These are phyloP conservation scores for Littorina saxatilis DNA, from an alignment of 1,140 invertebrate species.

Conservation along the genomic window DNA sequence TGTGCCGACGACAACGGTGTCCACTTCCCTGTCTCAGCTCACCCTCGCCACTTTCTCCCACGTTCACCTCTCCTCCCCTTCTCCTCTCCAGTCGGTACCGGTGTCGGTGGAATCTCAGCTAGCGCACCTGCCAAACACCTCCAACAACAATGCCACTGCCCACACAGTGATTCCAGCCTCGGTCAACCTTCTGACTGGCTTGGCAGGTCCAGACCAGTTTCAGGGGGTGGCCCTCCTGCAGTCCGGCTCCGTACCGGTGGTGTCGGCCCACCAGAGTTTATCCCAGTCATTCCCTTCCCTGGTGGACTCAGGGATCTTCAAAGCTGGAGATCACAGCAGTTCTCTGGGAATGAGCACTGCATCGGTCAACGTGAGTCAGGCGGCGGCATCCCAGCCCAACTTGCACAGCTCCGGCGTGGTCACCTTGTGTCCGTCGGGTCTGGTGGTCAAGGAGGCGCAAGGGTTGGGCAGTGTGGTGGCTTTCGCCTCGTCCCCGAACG, in stretches of 20 bases:
- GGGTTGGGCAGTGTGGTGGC: constrained; percentile 14
- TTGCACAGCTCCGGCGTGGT: neutral
- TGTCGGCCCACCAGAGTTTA: neutral
- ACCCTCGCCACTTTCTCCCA: constrained; percentile 35
- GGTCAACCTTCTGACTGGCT: constrained; percentile 12
- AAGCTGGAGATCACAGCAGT: neutral
- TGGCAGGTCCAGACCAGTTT: neutral
- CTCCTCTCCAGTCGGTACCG: neutral
- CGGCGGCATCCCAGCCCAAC: neutral
- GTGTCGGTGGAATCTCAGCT: constrained; percentile 8
- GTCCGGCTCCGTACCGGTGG: neutral
- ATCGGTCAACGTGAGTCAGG: neutral
- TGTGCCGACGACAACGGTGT: neutral
- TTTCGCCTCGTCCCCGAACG: neutral
- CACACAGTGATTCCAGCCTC: constrained; percentile 15
- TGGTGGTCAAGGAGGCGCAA: constrained; percentile 18
- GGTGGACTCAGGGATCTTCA: neutral
- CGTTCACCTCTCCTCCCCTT: constrained; percentile 5
- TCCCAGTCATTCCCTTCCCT: neutral
- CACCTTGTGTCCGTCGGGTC: constrained; percentile 5
- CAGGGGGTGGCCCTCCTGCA: neutral
- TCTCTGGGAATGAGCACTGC: neutral
- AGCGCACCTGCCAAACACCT: too few species aligned
- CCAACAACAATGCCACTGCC: neutral
- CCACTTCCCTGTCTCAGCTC: constrained; percentile 12